Percentiles rank a stretch among this genome's conserved stretches.
These are phyloP conservation scores for Sycobia sp. DNA, from an alignment of 1,140 invertebrate species.

Conservation along the genomic window DNA sequence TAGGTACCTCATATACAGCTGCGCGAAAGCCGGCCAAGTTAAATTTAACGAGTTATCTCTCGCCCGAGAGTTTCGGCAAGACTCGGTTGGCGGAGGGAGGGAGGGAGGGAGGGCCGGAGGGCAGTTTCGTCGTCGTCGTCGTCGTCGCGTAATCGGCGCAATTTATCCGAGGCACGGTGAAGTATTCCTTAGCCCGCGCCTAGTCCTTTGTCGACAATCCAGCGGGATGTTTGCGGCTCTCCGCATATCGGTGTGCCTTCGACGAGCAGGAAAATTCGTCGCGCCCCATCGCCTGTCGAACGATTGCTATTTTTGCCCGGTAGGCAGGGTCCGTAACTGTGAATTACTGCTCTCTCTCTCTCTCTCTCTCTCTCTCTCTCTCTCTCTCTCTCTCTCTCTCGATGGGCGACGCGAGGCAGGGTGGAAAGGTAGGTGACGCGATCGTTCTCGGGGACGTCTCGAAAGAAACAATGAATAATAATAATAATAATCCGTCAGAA, in stretches of 20 bases:
- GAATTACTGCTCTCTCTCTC: background rate
- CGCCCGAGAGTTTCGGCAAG: background rate
- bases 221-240: background rate
- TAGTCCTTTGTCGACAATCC: background rate
- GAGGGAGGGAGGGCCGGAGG: too few relatives aligned
- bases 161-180: constrained; percentile 1
- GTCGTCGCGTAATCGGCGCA: constrained; percentile 7
- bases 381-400: too few relatives aligned
- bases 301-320: too few relatives aligned
- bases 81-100: too few relatives aligned
- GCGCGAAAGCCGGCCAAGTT: background rate
- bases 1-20: too few relatives aligned
- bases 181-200: background rate
- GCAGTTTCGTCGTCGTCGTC: constrained; percentile 13
- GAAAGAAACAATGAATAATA: too few relatives aligned
- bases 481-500: too few relatives aligned
- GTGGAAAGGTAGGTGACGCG: background rate
- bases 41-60: constrained; percentile 24
- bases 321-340: too few relatives aligned
- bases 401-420: too few relatives aligned
- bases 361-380: too few relatives aligned
- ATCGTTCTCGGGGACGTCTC: background rate
- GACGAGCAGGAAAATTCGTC: background rate
- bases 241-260: too few relatives aligned
- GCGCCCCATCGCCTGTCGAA: too few relatives aligned